Percentiles rank a stretch among this genome's conserved stretches.
phyloP scores from a whole-genome alignment of 2,888 invertebrate species.

The Theretra japonica region DNA sequence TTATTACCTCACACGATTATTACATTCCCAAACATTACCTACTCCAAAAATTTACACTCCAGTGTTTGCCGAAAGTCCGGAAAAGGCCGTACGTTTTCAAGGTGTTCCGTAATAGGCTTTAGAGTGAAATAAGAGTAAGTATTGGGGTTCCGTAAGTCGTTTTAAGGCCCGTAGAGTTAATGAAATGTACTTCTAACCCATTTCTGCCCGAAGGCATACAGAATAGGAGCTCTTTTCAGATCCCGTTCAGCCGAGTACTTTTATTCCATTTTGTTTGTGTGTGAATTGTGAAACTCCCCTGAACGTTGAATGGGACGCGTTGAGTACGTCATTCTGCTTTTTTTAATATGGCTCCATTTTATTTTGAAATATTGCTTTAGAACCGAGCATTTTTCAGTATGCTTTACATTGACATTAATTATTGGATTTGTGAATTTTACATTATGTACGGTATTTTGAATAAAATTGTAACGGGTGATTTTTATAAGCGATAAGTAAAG shows the following conservation, averaged over 20 bases:
- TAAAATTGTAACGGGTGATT: too few relatives aligned
- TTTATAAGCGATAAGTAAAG: too few relatives aligned
- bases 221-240: conserved; percentile 14
- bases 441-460: too few relatives aligned
- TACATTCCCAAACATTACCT: conserved; percentile 10
- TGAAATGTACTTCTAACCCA: conserved; percentile 46
- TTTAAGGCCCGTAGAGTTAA: conserved; percentile 62
- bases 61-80: conserved; percentile 41
- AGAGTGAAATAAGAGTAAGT: conserved; percentile 50
- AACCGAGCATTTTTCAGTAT: neutral
- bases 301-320: neutral
- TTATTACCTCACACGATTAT: neutral
- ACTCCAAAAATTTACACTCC: conserved; percentile 33
- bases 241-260: neutral
- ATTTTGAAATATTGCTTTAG: neutral
- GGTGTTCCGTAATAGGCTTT: conserved; percentile 63
- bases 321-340: neutral
- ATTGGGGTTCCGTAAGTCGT: conserved; percentile 57
- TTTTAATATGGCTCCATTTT: neutral
- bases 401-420: too few relatives aligned
- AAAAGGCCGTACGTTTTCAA: conserved; percentile 55
- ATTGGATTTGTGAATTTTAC: too few relatives aligned
- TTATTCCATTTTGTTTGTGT: neutral
- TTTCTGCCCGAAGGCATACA: conserved; percentile 17
- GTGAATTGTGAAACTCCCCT: neutral